These are phyloP conservation scores for Lasioglossum morio DNA, from an alignment of 2,888 invertebrate genomes.

Conservation along the genomic window DNA sequence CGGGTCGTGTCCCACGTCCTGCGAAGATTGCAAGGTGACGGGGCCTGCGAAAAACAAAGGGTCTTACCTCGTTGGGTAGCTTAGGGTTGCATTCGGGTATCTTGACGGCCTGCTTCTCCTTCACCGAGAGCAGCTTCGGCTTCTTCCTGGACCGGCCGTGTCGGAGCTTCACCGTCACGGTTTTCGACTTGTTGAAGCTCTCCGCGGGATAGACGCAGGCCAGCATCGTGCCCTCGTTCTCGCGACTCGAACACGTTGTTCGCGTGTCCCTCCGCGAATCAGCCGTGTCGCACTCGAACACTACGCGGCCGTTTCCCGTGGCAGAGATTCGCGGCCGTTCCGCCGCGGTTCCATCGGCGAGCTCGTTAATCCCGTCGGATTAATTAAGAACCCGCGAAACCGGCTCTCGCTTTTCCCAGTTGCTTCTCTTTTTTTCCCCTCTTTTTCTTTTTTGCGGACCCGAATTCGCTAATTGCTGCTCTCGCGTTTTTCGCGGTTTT, in stretches of 20 bases:
- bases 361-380: conserved; percentile 31
- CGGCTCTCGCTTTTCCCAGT: background rate
- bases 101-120: conserved; percentile 69
- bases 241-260: conserved; percentile 17
- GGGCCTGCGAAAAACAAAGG: conserved; percentile 9
- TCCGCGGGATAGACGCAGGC: conserved; percentile 83
- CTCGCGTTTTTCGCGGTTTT: background rate
- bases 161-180: conserved; percentile 78
- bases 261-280: conserved; percentile 15
- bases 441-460: background rate
- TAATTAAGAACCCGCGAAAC: conserved; percentile 21
- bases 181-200: conserved; percentile 80
- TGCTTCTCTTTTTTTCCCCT: background rate
- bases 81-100: conserved; percentile 54
- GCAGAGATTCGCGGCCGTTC: background rate
- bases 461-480: conserved; percentile 16
- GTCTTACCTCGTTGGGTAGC: conserved; percentile 75
- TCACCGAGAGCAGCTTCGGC: conserved; percentile 74
- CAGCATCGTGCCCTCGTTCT: conserved; percentile 74
- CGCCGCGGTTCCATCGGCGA: conserved; percentile 30
- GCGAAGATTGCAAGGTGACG: background rate
- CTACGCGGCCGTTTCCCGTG: background rate
- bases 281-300: background rate
- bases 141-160: conserved; percentile 80
- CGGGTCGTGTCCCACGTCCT: background rate